These are phyloP conservation scores for Pogonocichla stellata DNA, from an alignment of 2,113 vertebrate genomes.

Conservation along the genomic window DNA sequence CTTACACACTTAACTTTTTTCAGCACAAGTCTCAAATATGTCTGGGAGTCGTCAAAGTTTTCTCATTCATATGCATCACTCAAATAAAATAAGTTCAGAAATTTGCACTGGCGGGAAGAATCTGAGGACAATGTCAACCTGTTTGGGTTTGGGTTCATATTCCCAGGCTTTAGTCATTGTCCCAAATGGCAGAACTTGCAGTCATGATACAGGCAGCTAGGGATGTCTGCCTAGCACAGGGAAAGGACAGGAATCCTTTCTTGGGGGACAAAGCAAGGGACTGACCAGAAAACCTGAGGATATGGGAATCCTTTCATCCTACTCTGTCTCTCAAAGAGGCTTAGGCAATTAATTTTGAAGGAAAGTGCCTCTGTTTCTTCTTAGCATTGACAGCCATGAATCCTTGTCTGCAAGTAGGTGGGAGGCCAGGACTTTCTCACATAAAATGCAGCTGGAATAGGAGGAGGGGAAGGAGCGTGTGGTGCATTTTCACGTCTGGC, in stretches of 20 bases:
- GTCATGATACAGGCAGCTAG: not conserved
- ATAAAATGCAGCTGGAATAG: slow-evolving; percentile 13
- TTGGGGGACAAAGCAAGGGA: not conserved
- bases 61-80: not conserved
- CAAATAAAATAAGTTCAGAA: not conserved
- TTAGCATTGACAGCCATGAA: not conserved
- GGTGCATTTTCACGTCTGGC: not conserved
- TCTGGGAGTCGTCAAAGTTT: not conserved
- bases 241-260: not conserved
- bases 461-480: not conserved
- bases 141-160: fast-evolving
- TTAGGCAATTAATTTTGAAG: not conserved
- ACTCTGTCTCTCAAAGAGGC: not conserved
- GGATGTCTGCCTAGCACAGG: not conserved
- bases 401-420: not conserved
- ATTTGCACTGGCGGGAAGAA: not conserved
- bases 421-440: not conserved
- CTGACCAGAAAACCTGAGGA: not conserved
- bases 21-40: not conserved
- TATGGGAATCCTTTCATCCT: not conserved
- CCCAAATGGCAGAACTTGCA: fast-evolving
- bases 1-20: not conserved
- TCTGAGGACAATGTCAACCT: fast-evolving
- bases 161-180: not conserved
- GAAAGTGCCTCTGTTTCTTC: not conserved